Percentiles rank a stretch among this genome's conserved stretches.
phyloP scores from a whole-genome alignment of 2,113 vertebrate species.

The Neopipo cinnamomea region DNA sequence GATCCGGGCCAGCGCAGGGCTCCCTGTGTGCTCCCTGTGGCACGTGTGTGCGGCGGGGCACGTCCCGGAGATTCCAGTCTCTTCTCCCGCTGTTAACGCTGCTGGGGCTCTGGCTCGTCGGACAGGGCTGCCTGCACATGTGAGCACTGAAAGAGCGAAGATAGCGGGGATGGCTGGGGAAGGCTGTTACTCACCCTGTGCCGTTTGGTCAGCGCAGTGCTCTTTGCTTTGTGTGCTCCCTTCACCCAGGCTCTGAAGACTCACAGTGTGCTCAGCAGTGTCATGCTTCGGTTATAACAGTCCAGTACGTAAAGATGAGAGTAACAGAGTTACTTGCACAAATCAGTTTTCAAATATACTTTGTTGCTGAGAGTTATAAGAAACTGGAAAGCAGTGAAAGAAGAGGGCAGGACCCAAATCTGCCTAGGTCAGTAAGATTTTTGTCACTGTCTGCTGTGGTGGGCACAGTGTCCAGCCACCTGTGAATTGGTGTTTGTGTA shows the following conservation, averaged over 20 bases:
- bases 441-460: background rate
- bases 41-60: background rate
- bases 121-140: accelerated
- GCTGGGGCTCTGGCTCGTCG: background rate
- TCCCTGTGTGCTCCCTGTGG: background rate
- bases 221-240: background rate
- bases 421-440: background rate
- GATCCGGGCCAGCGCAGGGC: background rate
- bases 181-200: accelerated
- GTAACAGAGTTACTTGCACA: background rate
- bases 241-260: background rate
- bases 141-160: background rate
- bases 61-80: background rate
- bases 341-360: background rate
- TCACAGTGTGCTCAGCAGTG: background rate
- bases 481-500: background rate
- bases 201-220: background rate
- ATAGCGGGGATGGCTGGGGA: too few relatives aligned
- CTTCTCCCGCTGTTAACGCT: accelerated
- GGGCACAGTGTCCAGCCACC: background rate
- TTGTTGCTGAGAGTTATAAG: background rate
- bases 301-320: background rate
- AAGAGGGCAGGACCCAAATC: background rate
- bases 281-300: background rate
- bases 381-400: background rate